Evolutionary conservation across 2,113 vertebrate genomes (phyloP), one percentile per base, ranked within the genome.

Genomic region (Gasterosteus aculeatus): DNA sequence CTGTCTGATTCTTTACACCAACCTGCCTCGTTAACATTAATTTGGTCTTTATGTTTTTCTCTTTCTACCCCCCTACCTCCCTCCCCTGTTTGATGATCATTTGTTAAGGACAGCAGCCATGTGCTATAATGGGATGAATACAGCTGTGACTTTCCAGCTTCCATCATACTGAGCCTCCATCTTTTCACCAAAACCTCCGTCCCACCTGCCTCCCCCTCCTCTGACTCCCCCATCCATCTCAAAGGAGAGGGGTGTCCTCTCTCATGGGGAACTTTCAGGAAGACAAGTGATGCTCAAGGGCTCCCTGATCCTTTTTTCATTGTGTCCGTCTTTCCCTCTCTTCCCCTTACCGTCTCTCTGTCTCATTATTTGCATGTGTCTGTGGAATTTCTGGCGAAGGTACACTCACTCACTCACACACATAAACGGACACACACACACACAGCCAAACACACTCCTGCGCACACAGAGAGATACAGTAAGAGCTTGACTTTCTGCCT

Each of bases 341-440:
- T 63, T 68, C 63, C 54, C 35, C 53, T 66, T 66, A 42, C 73
- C 81, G 49, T 81, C 83, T 87, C 61, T 67, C 56, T 22, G 54
- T 80, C 83, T 90, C 68, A 26, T 89, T 90, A 89, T 90, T 90
- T 89, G 87, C 83, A 86, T 91, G 76, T 82, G 77, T 89, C 72
- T 86, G 71, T 78, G 72, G 67, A 62, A 78, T 87, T 87, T 87
- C 63, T 78, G 69, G 69, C 69, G 70, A 69, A 67, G 60, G 12
- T 61, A 54, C 63, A 59, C 47, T 57, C 56, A 47, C 69, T 63
- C 68, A 41, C 68, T 54, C 33, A 49, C 38, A 68, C 39, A 66
- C 47, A 53, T 33, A 72, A 15, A 68, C 19, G n/a, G 15, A 44
- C 29, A 60, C 41, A 72, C 53, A 60, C 29, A 74, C 19, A 74